phyloP scores from a whole-genome alignment of 2,113 vertebrate genomes.

The Cryptotis parvus region DNA sequence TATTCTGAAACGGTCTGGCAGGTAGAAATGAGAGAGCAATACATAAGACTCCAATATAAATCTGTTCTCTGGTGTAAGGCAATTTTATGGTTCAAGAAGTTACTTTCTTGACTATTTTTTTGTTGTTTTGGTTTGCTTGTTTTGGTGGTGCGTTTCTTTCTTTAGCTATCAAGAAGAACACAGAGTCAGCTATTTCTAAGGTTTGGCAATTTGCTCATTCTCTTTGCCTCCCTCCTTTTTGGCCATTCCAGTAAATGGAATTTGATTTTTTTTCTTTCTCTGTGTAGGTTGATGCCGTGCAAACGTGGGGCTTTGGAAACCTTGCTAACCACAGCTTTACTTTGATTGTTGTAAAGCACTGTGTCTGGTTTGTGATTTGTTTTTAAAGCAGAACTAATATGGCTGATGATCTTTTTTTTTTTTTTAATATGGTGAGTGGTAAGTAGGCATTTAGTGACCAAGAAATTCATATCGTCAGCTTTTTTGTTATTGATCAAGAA shows the following conservation, averaged over 20 bases:
- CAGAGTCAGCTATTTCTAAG: slow-evolving; percentile 47
- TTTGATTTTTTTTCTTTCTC: accelerated
- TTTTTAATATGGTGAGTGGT: slow-evolving; percentile 50
- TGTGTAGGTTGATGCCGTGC: not conserved
- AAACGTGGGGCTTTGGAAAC: slow-evolving; percentile 24
- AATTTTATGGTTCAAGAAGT: not conserved
- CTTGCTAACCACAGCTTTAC: slow-evolving; percentile 27
- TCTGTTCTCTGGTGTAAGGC: slow-evolving; percentile 1
- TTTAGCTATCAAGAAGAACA: slow-evolving; percentile 12
- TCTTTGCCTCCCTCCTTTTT: slow-evolving; percentile 7
- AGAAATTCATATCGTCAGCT: slow-evolving; percentile 73
- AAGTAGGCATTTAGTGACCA: slow-evolving; percentile 74
- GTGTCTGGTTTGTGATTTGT: slow-evolving; percentile 60
- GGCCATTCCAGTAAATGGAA: slow-evolving; percentile 54
- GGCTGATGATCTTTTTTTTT: not conserved
- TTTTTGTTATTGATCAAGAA: slow-evolving; percentile 75
- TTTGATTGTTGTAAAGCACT: slow-evolving; percentile 23
- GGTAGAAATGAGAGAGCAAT: not conserved
- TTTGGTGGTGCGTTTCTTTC: not conserved
- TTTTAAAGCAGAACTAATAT: not conserved
- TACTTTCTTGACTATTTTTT: slow-evolving; percentile 1
- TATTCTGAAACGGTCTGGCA: not conserved
- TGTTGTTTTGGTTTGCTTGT: not conserved
- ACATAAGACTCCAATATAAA: not conserved
- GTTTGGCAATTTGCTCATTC: slow-evolving; percentile 58